Evolutionary conservation across 2,888 invertebrate species (phyloP).

Genomic region (Hydrotaea diabolus): DNA sequence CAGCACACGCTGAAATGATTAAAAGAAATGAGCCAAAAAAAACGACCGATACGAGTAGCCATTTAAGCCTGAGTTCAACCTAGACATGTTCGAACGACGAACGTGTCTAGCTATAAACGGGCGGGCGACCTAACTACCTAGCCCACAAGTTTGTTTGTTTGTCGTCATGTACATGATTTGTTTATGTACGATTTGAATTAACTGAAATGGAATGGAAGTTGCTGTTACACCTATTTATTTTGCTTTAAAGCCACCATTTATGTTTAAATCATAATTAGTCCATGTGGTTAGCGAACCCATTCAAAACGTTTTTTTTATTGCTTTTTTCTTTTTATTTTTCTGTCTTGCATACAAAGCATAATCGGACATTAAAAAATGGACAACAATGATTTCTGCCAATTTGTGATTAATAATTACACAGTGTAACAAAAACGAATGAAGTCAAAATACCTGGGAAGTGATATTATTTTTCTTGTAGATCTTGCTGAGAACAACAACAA

Average conservation of each 20-base stretch:
- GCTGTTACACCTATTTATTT: not conserved
- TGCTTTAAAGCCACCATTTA: not conserved
- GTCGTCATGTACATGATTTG: not conserved
- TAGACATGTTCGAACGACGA: not conserved
- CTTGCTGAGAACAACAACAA: too few species aligned
- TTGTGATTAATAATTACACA: slow-evolving; percentile 46
- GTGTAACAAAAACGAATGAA: too few species aligned
- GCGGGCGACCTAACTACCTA: not conserved
- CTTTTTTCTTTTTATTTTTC: not conserved
- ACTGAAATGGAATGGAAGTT: too few species aligned
- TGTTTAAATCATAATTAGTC: slow-evolving; percentile 13
- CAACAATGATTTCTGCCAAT: slow-evolving; percentile 44
- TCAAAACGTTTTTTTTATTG: not conserved
- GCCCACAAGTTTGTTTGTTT: not conserved
- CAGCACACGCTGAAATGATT: too few species aligned
- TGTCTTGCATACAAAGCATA: not conserved
- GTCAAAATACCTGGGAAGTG: too few species aligned
- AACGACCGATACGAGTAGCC: too few species aligned
- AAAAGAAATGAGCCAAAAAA: too few species aligned
- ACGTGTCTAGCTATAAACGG: not conserved
- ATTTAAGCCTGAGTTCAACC: not conserved
- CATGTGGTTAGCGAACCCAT: not conserved
- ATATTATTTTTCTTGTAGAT: too few species aligned
- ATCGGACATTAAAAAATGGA: not conserved
- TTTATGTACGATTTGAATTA: not conserved